phyloP scores from a whole-genome alignment of 1,140 invertebrate genomes.

The Riptortus pedestris region DNA sequence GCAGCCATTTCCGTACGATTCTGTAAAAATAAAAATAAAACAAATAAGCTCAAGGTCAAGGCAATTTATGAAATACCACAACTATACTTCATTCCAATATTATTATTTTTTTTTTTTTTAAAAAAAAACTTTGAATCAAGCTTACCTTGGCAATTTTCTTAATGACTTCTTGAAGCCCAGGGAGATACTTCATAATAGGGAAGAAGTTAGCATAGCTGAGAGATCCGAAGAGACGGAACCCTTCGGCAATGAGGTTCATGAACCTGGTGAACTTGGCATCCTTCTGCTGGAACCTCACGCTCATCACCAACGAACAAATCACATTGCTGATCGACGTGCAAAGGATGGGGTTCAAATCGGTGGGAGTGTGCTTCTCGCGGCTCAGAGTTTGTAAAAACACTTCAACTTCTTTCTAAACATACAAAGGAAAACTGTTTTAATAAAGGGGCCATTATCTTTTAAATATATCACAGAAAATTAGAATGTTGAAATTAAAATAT shows the following conservation, averaged over 20 bases:
- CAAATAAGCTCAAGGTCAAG: not conserved
- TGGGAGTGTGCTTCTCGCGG: slow-evolving; percentile 47
- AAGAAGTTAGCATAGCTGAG: slow-evolving; percentile 55
- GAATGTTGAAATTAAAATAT: not conserved
- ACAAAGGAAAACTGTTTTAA: slow-evolving; percentile 31
- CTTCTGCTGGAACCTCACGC: slow-evolving; percentile 65
- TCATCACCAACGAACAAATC: slow-evolving; percentile 84
- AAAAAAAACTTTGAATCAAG: too few species aligned
- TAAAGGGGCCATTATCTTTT: not conserved
- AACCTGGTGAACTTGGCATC: slow-evolving; percentile 65
- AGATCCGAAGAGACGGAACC: slow-evolving; percentile 69
- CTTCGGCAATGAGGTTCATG: slow-evolving; percentile 75
- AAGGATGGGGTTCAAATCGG: slow-evolving; percentile 58
- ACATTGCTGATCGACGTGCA: slow-evolving; percentile 81
- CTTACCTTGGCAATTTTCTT: slow-evolving; percentile 56
- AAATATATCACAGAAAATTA: too few species aligned
- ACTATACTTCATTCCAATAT: too few species aligned
- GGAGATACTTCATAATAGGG: slow-evolving; percentile 58
- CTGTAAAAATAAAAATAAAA: slow-evolving; percentile 34
- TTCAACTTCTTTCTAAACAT: slow-evolving; percentile 67
- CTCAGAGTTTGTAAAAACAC: slow-evolving; percentile 55
- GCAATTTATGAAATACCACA: too few species aligned
- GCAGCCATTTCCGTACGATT: slow-evolving; percentile 72
- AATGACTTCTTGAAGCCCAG: slow-evolving; percentile 55
- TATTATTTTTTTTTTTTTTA: slow-evolving; percentile 12